A percentile compares a stretch with the other conserved stretches of the same genome.
Evolutionary conservation across 2,113 vertebrate genomes (phyloP).

Genomic region (Aptenodytes patagonicus): DNA sequence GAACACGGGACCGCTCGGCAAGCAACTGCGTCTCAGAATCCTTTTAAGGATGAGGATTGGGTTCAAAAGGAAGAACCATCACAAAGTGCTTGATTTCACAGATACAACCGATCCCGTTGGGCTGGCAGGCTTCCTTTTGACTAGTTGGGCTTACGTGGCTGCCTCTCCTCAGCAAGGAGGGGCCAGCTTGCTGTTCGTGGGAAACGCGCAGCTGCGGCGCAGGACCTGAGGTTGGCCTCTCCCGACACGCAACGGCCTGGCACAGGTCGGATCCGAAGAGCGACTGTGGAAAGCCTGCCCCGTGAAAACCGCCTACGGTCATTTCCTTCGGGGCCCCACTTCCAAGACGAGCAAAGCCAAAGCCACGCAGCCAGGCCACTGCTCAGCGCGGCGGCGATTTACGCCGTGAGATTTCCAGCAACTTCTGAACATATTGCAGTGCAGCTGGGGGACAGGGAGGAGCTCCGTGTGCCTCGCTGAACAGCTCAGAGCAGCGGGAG

Average conservation of each 20-base stretch:
- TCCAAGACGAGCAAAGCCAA: neutral
- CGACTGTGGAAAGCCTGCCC: fast-evolving
- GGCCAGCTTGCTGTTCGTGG: fast-evolving
- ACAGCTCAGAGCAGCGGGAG: fast-evolving
- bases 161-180: neutral
- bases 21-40: neutral
- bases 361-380: neutral
- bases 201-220: neutral
- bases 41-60: neutral
- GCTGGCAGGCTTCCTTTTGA: neutral
- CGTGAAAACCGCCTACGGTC: neutral
- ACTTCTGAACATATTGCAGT: neutral
- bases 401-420: neutral
- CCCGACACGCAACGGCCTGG: neutral
- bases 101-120: neutral
- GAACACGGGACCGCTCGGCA: neutral
- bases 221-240: neutral
- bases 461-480: fast-evolving
- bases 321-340: neutral
- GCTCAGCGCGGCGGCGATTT: neutral
- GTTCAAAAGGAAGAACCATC: neutral
- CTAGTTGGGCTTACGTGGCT: neutral
- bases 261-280: neutral
- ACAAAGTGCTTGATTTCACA: neutral
- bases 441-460: neutral